A percentile compares a stretch with the other conserved stretches of the same genome.
phyloP scores from a whole-genome alignment of 2,888 invertebrate genomes.

The Agrochola macilenta region DNA sequence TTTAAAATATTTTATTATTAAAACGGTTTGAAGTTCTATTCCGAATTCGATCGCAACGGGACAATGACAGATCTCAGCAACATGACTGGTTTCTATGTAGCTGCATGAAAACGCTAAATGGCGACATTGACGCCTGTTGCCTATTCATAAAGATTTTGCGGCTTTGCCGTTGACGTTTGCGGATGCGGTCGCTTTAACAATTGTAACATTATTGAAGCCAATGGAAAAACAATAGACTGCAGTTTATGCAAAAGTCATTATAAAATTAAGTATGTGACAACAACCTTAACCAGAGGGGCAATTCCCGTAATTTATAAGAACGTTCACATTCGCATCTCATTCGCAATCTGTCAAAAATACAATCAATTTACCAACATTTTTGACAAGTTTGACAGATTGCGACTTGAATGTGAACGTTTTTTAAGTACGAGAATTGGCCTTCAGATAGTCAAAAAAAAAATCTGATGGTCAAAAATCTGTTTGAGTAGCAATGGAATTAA shows the following conservation, averaged over 20 bases:
- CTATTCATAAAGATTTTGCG: not conserved
- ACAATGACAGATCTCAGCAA: not conserved
- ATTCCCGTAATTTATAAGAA: too few relatives aligned
- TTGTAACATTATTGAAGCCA: not conserved
- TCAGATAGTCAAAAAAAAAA: too few relatives aligned
- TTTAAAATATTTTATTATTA: not conserved
- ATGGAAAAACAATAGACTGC: not conserved
- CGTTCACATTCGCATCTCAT: too few relatives aligned
- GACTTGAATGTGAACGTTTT: too few relatives aligned
- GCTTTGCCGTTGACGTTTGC: not conserved
- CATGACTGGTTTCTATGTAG: not conserved
- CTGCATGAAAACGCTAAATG: not conserved
- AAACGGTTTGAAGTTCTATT: not conserved
- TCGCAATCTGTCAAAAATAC: too few relatives aligned
- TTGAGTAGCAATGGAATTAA: not conserved
- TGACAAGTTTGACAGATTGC: too few relatives aligned
- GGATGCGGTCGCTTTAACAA: not conserved
- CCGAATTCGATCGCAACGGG: not conserved
- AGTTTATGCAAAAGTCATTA: not conserved
- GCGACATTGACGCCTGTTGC: not conserved
- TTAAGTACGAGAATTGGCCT: too few relatives aligned
- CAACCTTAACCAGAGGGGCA: not conserved
- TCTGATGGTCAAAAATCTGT: not conserved
- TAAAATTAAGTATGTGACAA: not conserved
- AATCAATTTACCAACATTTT: too few relatives aligned